Base-by-base conservation (phyloP, 2,797 vertebrate genomes). In the Tenualosa thibaudeaui region DNA sequence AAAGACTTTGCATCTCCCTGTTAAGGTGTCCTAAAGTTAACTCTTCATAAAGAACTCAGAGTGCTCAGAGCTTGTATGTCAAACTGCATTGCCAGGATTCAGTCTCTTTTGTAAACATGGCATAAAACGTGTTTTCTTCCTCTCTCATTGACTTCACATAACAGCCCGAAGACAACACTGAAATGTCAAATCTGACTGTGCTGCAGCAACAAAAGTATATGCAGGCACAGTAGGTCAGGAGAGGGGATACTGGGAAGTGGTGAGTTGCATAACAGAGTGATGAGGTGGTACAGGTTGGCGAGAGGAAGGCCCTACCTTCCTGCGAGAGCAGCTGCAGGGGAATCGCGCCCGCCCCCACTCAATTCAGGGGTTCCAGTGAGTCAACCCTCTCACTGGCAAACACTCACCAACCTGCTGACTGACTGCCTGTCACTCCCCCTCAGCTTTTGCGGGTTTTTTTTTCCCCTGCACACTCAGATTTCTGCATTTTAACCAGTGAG, bases 401-500 rank as follows among this genome's bases (percentile, higher is more conserved):
- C 82, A 75, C 65, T 71, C 53, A 5, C 19, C 24, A 65, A 65
- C 62, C 62, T 65, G 62, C 62, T 71, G 53, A 43, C 56, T 81
- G 71, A 43, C 37, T 78, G 71, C 37, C 71, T 78, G 40, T 22
- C 53, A 40, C 82, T 58, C 50, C 50, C 78, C 71, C 56, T 81
- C 19, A 8, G 50, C 26, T 86, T 88, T 82, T 62, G 75, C 26
- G 75, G 46, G 37, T 75, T 19, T 40, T 84, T 84, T 40, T 84
- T 75, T 58, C 83, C 86, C 87, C 43, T 86, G 89, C 84, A 82
- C 83, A 65, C 88, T 94, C 92, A 94, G 89, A 95, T 78, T 43
- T 46, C 71, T 46, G 71, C 71, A 78, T 78, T 19, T 46, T 78
- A 78, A 78, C 46, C 6, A 46, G 37, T 78, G 71, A 78, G 17